Base-by-base conservation (phyloP, 2,888 invertebrate genomes). In the Tetragonisca angustula region DNA sequence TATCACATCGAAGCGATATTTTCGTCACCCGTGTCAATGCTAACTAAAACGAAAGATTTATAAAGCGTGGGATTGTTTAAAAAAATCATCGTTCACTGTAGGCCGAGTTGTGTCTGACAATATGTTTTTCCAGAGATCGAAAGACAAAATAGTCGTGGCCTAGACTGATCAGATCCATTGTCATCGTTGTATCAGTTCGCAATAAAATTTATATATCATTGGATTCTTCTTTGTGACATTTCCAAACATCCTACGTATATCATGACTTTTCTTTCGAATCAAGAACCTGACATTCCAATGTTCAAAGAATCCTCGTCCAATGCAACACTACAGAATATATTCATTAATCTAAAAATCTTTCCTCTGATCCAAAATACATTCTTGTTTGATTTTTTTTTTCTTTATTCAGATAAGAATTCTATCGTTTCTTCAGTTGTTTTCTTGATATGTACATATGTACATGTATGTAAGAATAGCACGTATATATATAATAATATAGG, bases 141-240 rank as follows among this genome's bases (percentile, higher is more conserved):
- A 49, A 64, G n/a, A 11, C 54, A 65, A 54, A 24, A 62, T 52
- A 49, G 72, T 52, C 69, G 64, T 74, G 70, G 84, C 80, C 84
- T 77, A 68, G 24, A 62, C 32, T 49, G 80, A 73, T 56, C 84
- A 76, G 69, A 67, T 43, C 4, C 24, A 76, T 79, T 71, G 43
- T 83, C 70, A 76, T 54, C 56, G 24, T 76, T 72, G 17, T 79
- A 70, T 69, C 70, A 32, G 76, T 43, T 68, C 68, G 43, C 27
- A 84, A 85, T 85, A 84, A 85, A 84, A 70, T 80, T 80, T 80
- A 62, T 84, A 84, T 80, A 15, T 70, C 69, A 74, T 61, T 67
- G 32, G 27, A 75, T 3, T 69, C n/a, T 62, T 19, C n/a, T 62
- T 19, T 13, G 15, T 19, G n/a, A 59, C 24, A 2, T n/a, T 59